A percentile compares a stretch with the other conserved stretches of the same genome.
These are phyloP conservation scores for Oscheius onirici DNA, from an alignment of 2,888 invertebrate species.

Conservation along the genomic window DNA sequence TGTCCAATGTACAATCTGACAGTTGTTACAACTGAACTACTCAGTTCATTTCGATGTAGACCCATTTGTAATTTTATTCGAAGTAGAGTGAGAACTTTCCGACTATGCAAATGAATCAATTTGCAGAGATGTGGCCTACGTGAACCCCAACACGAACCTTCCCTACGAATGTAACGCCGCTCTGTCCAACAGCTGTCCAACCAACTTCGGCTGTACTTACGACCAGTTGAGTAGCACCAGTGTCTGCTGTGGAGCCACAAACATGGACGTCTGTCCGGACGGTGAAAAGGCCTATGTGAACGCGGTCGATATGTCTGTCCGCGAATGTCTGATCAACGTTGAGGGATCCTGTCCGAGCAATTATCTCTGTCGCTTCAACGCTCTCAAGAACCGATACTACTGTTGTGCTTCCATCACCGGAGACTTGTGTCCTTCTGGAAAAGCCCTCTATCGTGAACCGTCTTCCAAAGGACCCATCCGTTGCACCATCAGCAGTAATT, in stretches of 20 bases:
- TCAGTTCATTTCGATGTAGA: too few relatives aligned
- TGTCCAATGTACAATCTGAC: too few relatives aligned
- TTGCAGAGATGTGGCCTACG: slow-evolving; percentile 61
- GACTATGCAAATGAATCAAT: slow-evolving; percentile 9
- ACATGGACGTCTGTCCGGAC: slow-evolving; percentile 70
- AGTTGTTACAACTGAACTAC: too few relatives aligned
- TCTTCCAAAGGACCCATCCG: slow-evolving; percentile 63
- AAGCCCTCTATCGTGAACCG: slow-evolving; percentile 67
- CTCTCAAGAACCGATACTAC: slow-evolving; percentile 66
- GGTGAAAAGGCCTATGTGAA: slow-evolving; percentile 71
- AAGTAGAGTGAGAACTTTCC: too few relatives aligned
- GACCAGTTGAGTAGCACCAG: slow-evolving; percentile 65
- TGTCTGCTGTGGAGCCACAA: slow-evolving; percentile 71
- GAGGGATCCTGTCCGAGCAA: slow-evolving; percentile 67
- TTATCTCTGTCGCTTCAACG: slow-evolving; percentile 70
- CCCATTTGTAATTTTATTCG: too few relatives aligned
- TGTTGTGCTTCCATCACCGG: slow-evolving; percentile 70
- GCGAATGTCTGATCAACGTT: slow-evolving; percentile 70
- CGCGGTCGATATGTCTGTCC: slow-evolving; percentile 66
- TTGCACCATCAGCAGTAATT: slow-evolving; percentile 64
- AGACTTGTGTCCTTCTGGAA: slow-evolving; percentile 68
- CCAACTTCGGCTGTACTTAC: slow-evolving; percentile 68
- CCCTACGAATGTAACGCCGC: slow-evolving; percentile 69
- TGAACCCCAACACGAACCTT: slow-evolving; percentile 70
- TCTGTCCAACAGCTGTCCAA: slow-evolving; percentile 68